Conservation (phyloP, 2,888 invertebrate genomes). For the Theretra japonica region DNA sequence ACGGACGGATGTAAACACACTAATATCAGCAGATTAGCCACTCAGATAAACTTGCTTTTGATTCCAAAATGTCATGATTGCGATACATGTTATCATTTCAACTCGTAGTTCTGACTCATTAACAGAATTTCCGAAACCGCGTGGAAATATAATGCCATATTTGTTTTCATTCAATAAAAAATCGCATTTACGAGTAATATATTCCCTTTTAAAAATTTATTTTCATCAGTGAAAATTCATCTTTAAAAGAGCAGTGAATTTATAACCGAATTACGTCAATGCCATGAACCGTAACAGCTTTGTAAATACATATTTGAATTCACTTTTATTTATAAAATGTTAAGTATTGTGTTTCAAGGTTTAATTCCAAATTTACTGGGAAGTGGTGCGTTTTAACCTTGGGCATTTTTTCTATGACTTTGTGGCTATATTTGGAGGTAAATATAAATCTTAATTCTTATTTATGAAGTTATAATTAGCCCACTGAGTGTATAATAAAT, state of each 20-base stretch:
- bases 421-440: no score
- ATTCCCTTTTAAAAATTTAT: neutral
- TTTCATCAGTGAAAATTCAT: neutral
- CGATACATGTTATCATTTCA: no score
- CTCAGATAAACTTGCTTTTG: no score
- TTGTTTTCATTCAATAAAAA: neutral
- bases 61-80: no score
- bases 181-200: neutral
- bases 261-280: neutral
- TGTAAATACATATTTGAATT: neutral
- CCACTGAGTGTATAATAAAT: no score
- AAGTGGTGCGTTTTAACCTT: neutral
- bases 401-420: no score
- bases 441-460: no score
- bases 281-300: neutral
- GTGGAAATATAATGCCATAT: neutral
- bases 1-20: no score
- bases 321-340: neutral
- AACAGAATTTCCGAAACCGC: neutral
- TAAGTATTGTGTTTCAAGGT: constrained; percentile 13
- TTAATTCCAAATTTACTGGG: neutral
- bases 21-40: no score
- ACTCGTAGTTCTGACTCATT: neutral
- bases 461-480: no score
- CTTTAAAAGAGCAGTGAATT: neutral